A percentile compares a stretch with the other conserved stretches of the same genome.
Conservation (phyloP, 2,797 vertebrate genomes). For the Macropus fuliginosus region DNA sequence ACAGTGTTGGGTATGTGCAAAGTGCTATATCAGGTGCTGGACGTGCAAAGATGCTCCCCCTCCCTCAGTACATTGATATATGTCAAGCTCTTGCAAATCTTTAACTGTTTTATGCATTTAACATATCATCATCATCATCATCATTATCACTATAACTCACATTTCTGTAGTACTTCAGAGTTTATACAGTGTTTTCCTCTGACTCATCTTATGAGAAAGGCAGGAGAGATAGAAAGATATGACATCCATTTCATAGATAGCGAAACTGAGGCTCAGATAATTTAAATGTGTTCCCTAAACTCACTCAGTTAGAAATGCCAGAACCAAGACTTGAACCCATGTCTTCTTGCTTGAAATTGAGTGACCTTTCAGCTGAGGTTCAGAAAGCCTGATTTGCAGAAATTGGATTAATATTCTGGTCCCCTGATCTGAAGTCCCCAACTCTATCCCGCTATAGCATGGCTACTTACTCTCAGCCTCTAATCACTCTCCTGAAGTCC, state of each 20-base stretch:
- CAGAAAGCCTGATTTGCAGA: neutral
- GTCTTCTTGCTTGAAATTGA: accelerated
- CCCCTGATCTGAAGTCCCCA: neutral
- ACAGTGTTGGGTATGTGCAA: neutral
- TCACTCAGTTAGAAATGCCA: neutral
- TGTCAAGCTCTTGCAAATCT: neutral
- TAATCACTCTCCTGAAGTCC: neutral
- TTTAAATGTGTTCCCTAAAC: neutral
- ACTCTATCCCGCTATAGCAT: neutral
- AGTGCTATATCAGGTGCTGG: neutral
- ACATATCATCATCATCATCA: neutral
- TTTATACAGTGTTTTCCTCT: neutral
- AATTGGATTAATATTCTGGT: accelerated
- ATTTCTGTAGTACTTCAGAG: neutral
- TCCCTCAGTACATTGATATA: neutral
- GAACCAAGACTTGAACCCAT: neutral
- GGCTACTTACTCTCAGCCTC: neutral
- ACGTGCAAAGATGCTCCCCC: neutral
- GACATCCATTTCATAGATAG: neutral
- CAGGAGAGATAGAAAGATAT: neutral
- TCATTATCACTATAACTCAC: neutral
- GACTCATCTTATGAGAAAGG: neutral
- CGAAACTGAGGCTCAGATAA: neutral
- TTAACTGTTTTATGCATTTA: neutral
- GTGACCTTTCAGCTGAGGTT: accelerated